Evolutionary conservation across 2,797 vertebrate species (phyloP).

Genomic region (Sebastolobus altivelis): DNA sequence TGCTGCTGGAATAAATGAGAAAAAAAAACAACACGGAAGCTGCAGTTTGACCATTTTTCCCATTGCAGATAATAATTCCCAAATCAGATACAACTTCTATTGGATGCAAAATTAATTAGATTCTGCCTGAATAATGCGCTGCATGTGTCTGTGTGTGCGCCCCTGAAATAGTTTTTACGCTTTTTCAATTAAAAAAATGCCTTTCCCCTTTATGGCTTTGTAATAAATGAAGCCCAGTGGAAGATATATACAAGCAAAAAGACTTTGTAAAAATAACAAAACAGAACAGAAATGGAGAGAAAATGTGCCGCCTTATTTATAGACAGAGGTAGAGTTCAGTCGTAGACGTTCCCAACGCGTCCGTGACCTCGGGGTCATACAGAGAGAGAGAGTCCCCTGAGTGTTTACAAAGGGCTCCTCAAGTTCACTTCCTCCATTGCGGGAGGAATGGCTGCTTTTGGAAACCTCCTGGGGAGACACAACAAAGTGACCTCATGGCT

Average conservation of each 20-base stretch:
- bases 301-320: conserved; percentile 13
- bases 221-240: conserved; percentile 28
- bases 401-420: conserved; percentile 67
- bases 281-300: background rate
- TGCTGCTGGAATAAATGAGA: conserved; percentile 30
- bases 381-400: conserved; percentile 45
- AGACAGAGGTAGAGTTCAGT: conserved; percentile 21
- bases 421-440: conserved; percentile 73
- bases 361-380: conserved; percentile 48
- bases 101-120: conserved; percentile 58
- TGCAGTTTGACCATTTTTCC: conserved; percentile 32
- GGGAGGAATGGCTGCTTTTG: conserved; percentile 59
- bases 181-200: conserved; percentile 48
- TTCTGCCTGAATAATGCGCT: conserved; percentile 50
- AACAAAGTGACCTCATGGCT: conserved; percentile 67
- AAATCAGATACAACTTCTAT: conserved; percentile 52
- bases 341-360: conserved; percentile 21
- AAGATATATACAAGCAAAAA: background rate
- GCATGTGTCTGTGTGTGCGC: conserved; percentile 5
- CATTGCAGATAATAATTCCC: conserved; percentile 34
- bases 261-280: conserved; percentile 2
- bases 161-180: conserved; percentile 22
- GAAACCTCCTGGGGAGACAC: conserved; percentile 63
- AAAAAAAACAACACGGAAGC: conserved; percentile 25
- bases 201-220: conserved; percentile 10